phyloP scores from a whole-genome alignment of 2,888 invertebrate species.

The Luffia ferchaultella region DNA sequence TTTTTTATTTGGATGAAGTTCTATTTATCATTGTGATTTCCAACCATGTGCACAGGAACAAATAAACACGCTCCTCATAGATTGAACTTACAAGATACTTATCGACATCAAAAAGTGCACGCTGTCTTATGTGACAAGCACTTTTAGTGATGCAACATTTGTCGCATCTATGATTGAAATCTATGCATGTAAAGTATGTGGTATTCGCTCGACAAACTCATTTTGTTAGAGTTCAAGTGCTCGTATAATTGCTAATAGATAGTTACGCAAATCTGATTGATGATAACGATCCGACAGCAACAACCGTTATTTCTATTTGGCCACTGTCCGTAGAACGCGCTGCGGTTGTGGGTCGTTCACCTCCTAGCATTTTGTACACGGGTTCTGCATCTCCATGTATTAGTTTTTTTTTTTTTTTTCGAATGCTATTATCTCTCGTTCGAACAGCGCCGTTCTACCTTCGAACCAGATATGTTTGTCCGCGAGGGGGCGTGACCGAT shows the following conservation, averaged over 20 bases:
- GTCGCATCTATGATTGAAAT: too few species aligned
- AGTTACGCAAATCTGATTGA: slow-evolving; percentile 63
- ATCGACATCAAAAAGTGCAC: too few species aligned
- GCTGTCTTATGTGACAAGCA: too few species aligned
- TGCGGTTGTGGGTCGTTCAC: slow-evolving; percentile 38
- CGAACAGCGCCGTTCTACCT: too few species aligned
- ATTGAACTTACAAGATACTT: too few species aligned
- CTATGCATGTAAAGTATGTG: not conserved
- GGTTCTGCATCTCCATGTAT: not conserved
- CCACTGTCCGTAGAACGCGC: slow-evolving; percentile 38
- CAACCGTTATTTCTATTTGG: slow-evolving; percentile 60
- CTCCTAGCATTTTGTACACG: slow-evolving; percentile 16
- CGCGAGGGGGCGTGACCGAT: not conserved
- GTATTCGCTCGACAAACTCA: not conserved
- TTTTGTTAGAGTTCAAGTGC: slow-evolving; percentile 23
- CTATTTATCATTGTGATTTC: too few species aligned
- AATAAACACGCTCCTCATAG: too few species aligned
- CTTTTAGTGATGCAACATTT: too few species aligned
- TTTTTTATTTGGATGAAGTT: too few species aligned
- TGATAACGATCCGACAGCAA: slow-evolving; percentile 46
- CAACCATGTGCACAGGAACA: too few species aligned
- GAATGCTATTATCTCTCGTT: not conserved
- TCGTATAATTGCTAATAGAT: slow-evolving; percentile 53
- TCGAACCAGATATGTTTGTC: not conserved
- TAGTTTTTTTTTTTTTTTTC: not conserved